Base-by-base conservation (phyloP, 1,140 invertebrate genomes). In the Drosophila bifasciata region DNA sequence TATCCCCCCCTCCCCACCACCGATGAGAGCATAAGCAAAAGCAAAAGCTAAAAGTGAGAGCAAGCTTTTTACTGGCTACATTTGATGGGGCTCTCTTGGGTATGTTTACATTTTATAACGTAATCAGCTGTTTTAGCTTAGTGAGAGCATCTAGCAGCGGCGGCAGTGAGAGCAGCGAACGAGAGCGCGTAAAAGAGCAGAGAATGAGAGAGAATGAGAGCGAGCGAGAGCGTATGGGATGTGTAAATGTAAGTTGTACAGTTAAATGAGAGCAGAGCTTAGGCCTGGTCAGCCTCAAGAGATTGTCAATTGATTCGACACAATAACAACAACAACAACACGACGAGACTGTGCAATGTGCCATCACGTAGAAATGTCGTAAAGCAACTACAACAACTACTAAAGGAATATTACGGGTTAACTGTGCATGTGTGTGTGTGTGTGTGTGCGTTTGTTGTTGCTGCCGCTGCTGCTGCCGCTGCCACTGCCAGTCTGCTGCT, bases 241-340 rank as follows among this genome's bases (percentile, higher is more conserved):
- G 32, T 71, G 74, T 84, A 75, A 83, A 11, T 71, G 74, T 84
- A 75, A 83, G 64, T 32, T 36, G 32, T 36, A 36, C 32, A 36
- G 32, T 36, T 36, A 36, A 36, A 36, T 13, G 32, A 36, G 32
- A 13, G 32, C 32, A 36, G 32, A 36, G 32, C 32, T 36, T 13
- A 36, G 32, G 32, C 32, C 32, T 36, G 32, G 67, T 56, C 62
- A 79, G 75, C 70, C 64, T 44, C 52, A 48, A 48, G 69, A 48
- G 32, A 46, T 85, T 80, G 81, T 81, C 81, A 86, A 85, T 86
- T 85, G 80, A 86, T 86, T 85, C n/a, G 81, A 81, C 32, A 64
- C 58, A 53, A 15, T 55, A 43, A 43, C 55, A 52, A 41, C 70
- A 79, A 53, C 64, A 71, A 53, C 15, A 55, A 19, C 63, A 46